Percentiles rank a stretch among this genome's conserved stretches.
Conservation (phyloP, 2,888 invertebrate species). For the Belgica antarctica region DNA sequence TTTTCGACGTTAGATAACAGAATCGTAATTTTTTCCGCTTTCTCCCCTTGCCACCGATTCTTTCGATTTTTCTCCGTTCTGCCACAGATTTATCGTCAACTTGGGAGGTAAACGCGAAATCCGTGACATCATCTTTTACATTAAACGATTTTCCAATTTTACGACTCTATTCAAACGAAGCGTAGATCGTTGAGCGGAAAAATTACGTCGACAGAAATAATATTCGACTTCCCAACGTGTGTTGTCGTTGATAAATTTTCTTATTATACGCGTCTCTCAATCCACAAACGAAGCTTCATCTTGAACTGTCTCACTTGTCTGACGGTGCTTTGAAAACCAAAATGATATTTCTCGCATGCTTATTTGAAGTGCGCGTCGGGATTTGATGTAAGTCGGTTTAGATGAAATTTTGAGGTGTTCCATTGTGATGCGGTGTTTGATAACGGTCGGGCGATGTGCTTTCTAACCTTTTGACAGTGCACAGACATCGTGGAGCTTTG, state of each 20-base stretch:
- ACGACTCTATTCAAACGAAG: not conserved
- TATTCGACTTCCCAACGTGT: not conserved
- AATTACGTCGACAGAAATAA: slow-evolving; percentile 14
- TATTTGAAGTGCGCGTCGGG: too few species aligned
- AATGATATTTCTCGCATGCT: too few species aligned
- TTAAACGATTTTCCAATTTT: slow-evolving; percentile 6
- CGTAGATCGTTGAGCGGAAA: not conserved
- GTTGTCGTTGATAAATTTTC: not conserved
- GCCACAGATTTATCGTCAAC: not conserved
- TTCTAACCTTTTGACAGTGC: too few species aligned
- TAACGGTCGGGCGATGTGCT: too few species aligned
- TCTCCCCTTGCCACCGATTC: not conserved
- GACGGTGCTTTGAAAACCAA: too few species aligned
- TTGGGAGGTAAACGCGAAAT: not conserved
- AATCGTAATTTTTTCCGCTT: not conserved
- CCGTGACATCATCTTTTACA: slow-evolving; percentile 6
- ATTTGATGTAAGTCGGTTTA: too few species aligned
- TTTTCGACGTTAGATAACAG: too few species aligned
- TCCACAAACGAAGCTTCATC: not conserved
- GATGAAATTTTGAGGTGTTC: too few species aligned
- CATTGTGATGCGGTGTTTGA: too few species aligned
- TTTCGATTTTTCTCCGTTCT: not conserved
- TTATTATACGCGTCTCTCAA: not conserved
- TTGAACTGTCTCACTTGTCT: slow-evolving; percentile 23
- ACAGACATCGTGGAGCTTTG: too few species aligned